These are phyloP conservation scores for Ginglymostoma cirratum DNA, from an alignment of 2,113 vertebrate genomes.

Conservation along the genomic window DNA sequence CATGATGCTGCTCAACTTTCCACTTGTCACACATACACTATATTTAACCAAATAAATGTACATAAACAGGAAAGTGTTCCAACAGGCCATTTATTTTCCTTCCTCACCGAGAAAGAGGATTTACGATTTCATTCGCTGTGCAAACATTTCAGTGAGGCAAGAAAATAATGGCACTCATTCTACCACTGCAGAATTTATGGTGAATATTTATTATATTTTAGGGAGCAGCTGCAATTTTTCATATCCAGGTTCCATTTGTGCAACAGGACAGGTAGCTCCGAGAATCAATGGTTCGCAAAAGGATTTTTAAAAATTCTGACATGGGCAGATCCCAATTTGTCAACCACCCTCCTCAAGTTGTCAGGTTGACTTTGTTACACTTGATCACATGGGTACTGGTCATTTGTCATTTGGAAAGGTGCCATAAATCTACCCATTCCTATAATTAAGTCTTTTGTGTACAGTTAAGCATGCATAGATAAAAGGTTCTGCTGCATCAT, in stretches of 20 bases:
- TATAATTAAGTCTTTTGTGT: conserved; percentile 11
- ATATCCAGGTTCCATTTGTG: background rate
- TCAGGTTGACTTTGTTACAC: background rate
- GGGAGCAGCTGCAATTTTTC: conserved; percentile 16
- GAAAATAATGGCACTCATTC: background rate
- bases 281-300: background rate
- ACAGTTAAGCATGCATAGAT: background rate
- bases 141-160: background rate
- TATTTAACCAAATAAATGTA: background rate
- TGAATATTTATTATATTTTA: background rate
- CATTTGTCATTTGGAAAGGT: conserved; percentile 3
- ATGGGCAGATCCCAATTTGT: background rate
- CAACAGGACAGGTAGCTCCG: background rate
- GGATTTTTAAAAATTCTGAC: background rate
- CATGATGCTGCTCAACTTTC: background rate
- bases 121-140: background rate
- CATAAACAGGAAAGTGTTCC: background rate
- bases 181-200: background rate
- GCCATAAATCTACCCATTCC: background rate
- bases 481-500: background rate
- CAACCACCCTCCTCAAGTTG: background rate
- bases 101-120: background rate
- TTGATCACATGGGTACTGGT: background rate
- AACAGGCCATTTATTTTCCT: background rate
- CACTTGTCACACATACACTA: background rate